These are phyloP conservation scores for Urocynchramus pylzowi DNA, from an alignment of 2,113 vertebrate species.

Conservation along the genomic window DNA sequence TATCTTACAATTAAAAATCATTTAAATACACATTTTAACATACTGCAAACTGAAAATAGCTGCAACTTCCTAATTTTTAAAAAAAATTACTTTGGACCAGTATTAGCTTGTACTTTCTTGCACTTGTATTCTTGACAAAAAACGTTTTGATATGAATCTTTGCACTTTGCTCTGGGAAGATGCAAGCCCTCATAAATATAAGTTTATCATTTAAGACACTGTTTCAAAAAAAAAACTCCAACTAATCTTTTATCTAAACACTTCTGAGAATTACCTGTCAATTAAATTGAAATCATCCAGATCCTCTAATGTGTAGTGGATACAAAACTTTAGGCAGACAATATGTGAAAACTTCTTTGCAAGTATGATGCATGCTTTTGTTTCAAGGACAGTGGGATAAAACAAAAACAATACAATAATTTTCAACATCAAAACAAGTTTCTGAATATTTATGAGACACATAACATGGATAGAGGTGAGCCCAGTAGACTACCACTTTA, in stretches of 20 bases:
- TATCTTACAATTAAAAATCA: neutral
- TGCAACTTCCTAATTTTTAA: neutral
- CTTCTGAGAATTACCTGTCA: neutral
- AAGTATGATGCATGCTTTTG: neutral
- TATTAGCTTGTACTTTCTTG: neutral
- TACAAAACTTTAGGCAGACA: neutral
- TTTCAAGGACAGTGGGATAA: constrained; percentile 4
- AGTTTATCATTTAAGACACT: neutral
- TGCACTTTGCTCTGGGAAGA: neutral
- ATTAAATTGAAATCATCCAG: neutral
- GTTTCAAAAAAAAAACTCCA: neutral
- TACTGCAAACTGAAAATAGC: neutral
- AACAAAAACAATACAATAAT: neutral
- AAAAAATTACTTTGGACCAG: neutral
- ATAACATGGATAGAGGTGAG: neutral
- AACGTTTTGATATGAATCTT: neutral
- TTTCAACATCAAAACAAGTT: constrained; percentile 11
- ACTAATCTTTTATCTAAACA: neutral
- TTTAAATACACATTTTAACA: neutral
- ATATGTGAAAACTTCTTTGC: neutral
- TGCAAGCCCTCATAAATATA: neutral
- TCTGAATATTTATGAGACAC: constrained; percentile 12
- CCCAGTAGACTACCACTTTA: neutral
- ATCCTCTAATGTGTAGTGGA: neutral
- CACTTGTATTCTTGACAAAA: neutral